Conservation (phyloP, 2,113 vertebrate genomes). For the Platysteira castanea region DNA sequence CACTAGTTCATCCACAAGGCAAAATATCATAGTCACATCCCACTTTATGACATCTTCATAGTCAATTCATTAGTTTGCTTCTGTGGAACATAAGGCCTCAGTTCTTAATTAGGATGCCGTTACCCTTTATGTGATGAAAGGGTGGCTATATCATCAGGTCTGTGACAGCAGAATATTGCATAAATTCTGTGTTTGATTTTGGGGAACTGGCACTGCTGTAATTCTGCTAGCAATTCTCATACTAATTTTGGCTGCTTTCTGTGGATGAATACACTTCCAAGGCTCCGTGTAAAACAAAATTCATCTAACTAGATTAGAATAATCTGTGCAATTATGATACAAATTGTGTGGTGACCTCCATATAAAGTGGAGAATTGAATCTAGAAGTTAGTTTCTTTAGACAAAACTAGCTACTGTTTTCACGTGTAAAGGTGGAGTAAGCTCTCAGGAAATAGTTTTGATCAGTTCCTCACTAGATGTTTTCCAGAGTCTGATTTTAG, state of each 20-base stretch:
- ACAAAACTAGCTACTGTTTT: not conserved
- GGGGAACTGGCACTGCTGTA: slow-evolving; percentile 29
- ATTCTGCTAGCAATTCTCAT: slow-evolving; percentile 10
- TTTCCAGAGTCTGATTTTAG: not conserved
- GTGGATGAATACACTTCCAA: not conserved
- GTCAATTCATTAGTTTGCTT: slow-evolving; percentile 59
- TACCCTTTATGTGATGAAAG: slow-evolving; percentile 57
- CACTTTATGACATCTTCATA: slow-evolving; percentile 37
- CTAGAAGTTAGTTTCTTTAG: not conserved
- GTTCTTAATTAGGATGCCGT: slow-evolving; percentile 49
- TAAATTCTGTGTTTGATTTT: slow-evolving; percentile 48
- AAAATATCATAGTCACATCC: slow-evolving; percentile 16
- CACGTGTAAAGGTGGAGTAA: not conserved
- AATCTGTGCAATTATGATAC: not conserved
- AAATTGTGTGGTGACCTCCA: not conserved
- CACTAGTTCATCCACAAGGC: slow-evolving; percentile 10
- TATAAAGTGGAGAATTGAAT: not conserved
- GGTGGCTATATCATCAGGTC: slow-evolving; percentile 43
- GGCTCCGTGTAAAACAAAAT: not conserved
- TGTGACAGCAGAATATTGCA: slow-evolving; percentile 51
- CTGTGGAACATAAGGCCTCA: slow-evolving; percentile 49
- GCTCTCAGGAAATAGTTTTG: not conserved
- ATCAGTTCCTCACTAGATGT: not conserved
- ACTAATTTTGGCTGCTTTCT: slow-evolving; percentile 7
- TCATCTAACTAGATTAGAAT: not conserved